These are phyloP conservation scores for Patella ulyssiponensis DNA, from an alignment of 2,888 invertebrate genomes.

Conservation along the genomic window DNA sequence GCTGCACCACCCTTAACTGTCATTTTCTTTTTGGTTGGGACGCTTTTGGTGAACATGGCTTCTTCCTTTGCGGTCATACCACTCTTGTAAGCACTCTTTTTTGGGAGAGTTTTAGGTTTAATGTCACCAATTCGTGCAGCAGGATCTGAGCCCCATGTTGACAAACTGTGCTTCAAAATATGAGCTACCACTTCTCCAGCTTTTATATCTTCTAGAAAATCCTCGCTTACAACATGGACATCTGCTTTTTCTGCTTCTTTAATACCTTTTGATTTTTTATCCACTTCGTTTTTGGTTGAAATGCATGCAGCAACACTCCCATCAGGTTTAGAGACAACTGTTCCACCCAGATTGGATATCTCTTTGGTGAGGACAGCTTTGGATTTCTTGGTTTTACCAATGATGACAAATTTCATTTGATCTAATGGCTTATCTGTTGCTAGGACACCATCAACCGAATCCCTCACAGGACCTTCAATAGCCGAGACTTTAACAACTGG, in stretches of 20 bases:
- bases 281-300: slow-evolving; percentile 80
- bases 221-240: slow-evolving; percentile 86
- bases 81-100: background rate
- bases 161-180: slow-evolving; percentile 82
- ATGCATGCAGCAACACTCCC: slow-evolving; percentile 83
- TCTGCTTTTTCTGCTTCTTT: slow-evolving; percentile 79
- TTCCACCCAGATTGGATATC: slow-evolving; percentile 84
- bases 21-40: slow-evolving; percentile 77
- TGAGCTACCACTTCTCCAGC: slow-evolving; percentile 76
- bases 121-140: background rate
- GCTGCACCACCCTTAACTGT: slow-evolving; percentile 87
- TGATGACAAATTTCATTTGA: slow-evolving; percentile 83
- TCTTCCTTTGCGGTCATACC: slow-evolving; percentile 43
- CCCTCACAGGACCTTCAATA: slow-evolving; percentile 59
- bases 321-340: slow-evolving; percentile 78
- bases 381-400: slow-evolving; percentile 71
- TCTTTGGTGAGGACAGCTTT: slow-evolving; percentile 79
- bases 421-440: slow-evolving; percentile 75
- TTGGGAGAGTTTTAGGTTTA: background rate
- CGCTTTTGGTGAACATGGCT: slow-evolving; percentile 65
- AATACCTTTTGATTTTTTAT: slow-evolving; percentile 80
- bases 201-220: slow-evolving; percentile 77
- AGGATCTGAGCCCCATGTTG: slow-evolving; percentile 80
- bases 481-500: slow-evolving; percentile 55
- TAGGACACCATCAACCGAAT: slow-evolving; percentile 48